Conservation (phyloP, 2,888 invertebrate genomes). For the Nemoura dubitans region DNA sequence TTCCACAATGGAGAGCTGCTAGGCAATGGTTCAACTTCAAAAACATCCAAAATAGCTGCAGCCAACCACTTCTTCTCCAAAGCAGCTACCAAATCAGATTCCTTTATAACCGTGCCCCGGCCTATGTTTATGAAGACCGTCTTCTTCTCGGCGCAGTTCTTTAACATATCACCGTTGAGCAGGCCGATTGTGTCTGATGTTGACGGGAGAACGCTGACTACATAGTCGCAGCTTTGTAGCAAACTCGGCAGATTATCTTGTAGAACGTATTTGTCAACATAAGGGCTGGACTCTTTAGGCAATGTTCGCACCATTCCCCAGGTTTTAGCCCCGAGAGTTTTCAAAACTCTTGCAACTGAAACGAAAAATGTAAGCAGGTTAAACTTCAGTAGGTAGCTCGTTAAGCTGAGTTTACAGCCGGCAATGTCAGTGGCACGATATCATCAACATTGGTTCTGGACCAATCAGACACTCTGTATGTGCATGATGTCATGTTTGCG, state of each 20-base stretch:
- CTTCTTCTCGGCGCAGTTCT: conserved; percentile 60
- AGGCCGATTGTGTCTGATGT: conserved; percentile 63
- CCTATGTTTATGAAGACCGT: conserved; percentile 69
- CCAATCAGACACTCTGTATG: too few species aligned
- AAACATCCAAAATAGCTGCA: conserved; percentile 67
- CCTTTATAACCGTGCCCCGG: conserved; percentile 65
- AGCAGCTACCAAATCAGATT: conserved; percentile 63
- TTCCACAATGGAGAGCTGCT: conserved; percentile 63
- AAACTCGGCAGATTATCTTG: conserved; percentile 56
- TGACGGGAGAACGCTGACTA: conserved; percentile 65
- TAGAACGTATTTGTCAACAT: conserved; percentile 48
- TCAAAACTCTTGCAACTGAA: conserved; percentile 62
- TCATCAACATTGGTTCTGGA: too few species aligned
- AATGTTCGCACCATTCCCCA: conserved; percentile 55
- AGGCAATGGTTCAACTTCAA: conserved; percentile 65
- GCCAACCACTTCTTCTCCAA: conserved; percentile 65
- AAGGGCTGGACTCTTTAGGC: conserved; percentile 42
- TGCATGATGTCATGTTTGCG: too few species aligned
- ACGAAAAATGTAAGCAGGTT: conserved; percentile 47
- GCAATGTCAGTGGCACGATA: too few species aligned
- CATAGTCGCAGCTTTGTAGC: conserved; percentile 64
- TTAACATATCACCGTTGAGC: conserved; percentile 62
- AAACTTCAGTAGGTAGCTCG: too few species aligned
- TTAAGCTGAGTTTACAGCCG: too few species aligned
- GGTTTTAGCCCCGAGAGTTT: conserved; percentile 61